Conservation (phyloP, 1,140 invertebrate genomes). For the Drosophila burlai region DNA sequence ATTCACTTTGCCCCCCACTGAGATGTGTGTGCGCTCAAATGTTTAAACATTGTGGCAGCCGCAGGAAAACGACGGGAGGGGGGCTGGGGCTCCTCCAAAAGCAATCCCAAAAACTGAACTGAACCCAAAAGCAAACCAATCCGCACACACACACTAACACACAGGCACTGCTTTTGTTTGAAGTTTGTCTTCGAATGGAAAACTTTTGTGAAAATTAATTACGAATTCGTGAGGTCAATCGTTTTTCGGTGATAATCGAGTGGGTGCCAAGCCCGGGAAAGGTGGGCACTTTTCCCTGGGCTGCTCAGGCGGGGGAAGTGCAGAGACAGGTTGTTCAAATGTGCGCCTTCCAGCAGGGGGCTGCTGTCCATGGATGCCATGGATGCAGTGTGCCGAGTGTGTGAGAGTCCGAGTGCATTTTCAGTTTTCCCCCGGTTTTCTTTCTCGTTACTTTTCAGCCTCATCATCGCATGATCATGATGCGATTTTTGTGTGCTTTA, state of each 20-base stretch:
- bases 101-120: conserved; percentile 59
- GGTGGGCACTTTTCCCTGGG: conserved; percentile 8
- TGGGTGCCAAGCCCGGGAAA: conserved; percentile 67
- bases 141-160: conserved; percentile 31
- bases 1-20: conserved; percentile 70
- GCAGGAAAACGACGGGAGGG: conserved; percentile 16
- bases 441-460: conserved; percentile 46
- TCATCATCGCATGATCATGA: conserved; percentile 23
- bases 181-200: conserved; percentile 84
- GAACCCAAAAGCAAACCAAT: conserved; percentile 50
- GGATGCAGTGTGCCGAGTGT: conserved; percentile 50
- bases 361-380: conserved; percentile 26
- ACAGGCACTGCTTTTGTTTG: conserved; percentile 66
- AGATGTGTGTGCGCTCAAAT: conserved; percentile 66
- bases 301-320: not conserved
- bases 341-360: conserved; percentile 54
- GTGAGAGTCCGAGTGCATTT: conserved; percentile 34
- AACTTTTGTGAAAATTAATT: conserved; percentile 84
- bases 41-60: conserved; percentile 76
- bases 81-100: conserved; percentile 44
- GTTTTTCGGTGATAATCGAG: conserved; percentile 83
- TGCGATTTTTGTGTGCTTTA: not conserved
- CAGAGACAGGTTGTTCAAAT: conserved; percentile 64
- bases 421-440: conserved; percentile 17
- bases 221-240: conserved; percentile 84